Base-by-base conservation (phyloP, 2,888 invertebrate genomes). In the Epinotia bilunana region DNA sequence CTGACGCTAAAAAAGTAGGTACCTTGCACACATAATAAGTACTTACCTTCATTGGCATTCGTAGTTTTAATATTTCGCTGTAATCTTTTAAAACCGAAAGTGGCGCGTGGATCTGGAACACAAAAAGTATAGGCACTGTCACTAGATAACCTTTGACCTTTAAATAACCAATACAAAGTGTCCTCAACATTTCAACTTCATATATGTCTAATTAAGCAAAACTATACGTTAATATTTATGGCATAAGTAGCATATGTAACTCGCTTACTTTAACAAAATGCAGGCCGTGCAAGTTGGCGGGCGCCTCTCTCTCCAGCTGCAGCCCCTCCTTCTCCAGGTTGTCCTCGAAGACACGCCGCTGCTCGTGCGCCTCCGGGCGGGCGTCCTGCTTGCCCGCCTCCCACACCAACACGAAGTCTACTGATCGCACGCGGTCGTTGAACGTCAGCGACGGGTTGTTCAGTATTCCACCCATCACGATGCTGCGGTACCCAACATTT, bases 41-140 rank as follows among this genome's bases (percentile, higher is more conserved):
- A 78, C 90, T 84, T 85, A 94, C 97, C 95, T 97, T 98, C 98
- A 99, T 99, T 3, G 99, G 98, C 97, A 99, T 96, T 86, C 98
- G 95, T 33, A 99, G 94, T 88, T 99, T 98, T 81, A 99, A 95
- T 83, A 98, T 97, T 91, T 99, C 99, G 77, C 98, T 96, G 90
- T 99, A 99, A 82, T 98, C 95, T 80, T 96, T 95, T 69, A 99
- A 91, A 7, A 99, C 98, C 85, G 97, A 95, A 80, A 95, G 91
- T 0, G 99, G 98, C 0, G 98, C 97, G 90, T 98, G 98, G 76
- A 99, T 95, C 95, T 99, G 86, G 69, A 75, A 77, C 72, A 77
- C 77, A 80, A 72, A 73, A 23, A 7, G 9, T 28, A 28, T 28
- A 55, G 20, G 0, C 9, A 57, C 39, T 7, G 49, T 49, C 46